Conservation (phyloP, 1,140 invertebrate species). For the Atta texana region DNA sequence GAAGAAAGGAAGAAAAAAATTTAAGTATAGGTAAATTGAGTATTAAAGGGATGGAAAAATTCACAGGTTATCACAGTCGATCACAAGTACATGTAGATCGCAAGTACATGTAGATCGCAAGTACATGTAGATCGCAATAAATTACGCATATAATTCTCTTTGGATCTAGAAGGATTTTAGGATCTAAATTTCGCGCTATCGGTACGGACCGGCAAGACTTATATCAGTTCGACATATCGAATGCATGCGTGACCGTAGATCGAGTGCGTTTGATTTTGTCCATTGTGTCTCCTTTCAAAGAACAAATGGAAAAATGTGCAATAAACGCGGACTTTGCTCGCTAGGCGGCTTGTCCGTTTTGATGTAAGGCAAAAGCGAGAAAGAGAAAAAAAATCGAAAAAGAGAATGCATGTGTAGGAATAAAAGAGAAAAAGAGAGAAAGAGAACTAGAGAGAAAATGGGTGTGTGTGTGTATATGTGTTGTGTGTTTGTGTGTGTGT, state of each 20-base stretch:
- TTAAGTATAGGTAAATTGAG: not conserved
- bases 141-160: not conserved
- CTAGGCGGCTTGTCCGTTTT: slow-evolving; percentile 17
- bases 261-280: slow-evolving; percentile 56
- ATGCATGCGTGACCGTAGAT: slow-evolving; percentile 68
- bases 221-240: slow-evolving; percentile 84
- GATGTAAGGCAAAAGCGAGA: slow-evolving; percentile 20
- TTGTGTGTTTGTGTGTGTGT: not conserved
- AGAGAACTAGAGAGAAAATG: not conserved
- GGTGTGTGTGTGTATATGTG: no score
- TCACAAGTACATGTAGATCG: not conserved
- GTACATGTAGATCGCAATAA: not conserved
- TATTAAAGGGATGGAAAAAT: slow-evolving; percentile 19
- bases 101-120: not conserved
- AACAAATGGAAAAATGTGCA: slow-evolving; percentile 57
- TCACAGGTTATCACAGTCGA: not conserved
- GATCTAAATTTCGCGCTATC: slow-evolving; percentile 10
- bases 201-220: slow-evolving; percentile 60
- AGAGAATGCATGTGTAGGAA: not conserved
- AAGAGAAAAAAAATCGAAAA: not conserved
- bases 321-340: slow-evolving; percentile 24
- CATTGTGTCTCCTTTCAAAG: slow-evolving; percentile 43
- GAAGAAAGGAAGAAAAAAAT: not conserved
- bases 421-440: not conserved
- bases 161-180: not conserved